Evolutionary conservation across 2,797 vertebrate species (phyloP), one percentile per base, ranked within the genome.

Genomic region (Acanthurus lineatus): DNA sequence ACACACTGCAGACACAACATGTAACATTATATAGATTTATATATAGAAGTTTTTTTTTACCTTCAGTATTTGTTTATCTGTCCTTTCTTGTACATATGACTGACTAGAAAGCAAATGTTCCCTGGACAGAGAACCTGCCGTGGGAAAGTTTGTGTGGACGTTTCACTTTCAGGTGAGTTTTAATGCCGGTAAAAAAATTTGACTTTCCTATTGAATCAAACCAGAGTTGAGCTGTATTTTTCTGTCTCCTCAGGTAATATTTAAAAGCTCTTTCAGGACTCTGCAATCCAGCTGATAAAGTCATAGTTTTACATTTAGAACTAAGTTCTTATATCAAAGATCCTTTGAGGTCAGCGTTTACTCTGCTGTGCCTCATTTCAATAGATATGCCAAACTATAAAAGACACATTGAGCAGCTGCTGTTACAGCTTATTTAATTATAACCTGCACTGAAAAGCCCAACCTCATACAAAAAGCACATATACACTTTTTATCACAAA

Each of bases 111-210:
- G 14, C 4, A n/a, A 40, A 71, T 49, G 2, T 11, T 35, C 8
- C 2, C 3, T 5, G 28, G 28, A 7, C 64, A 49, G 4, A 56
- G 2, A 70, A 25, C 6, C 19, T 20, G 44, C 5, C 8, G 6
- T 38, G 20, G 16, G 53, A 71, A 68, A 20, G 56, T 54, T 35
- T 57, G 14, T 40, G 19, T 54, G 2, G 49, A 64, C 11, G 20
- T 56, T 71, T 76, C 19, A 35, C 73, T 76, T 60, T 73, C 64
- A 64, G 7, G 20, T 44, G 7, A 53, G 42, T 2, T 20, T 48
- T 3, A 11, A 9, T 52, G 20, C 12, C 0, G 0, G 45, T 52
- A 16, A 25, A 15, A 12, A 20, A 40, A 61, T 38, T 6, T 4
- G n/a, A 5, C 38, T 57, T 45, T 56, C 35, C 0, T 2, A 45